Conservation (phyloP, 2,797 vertebrate species). For the Protosalanx chinensis region DNA sequence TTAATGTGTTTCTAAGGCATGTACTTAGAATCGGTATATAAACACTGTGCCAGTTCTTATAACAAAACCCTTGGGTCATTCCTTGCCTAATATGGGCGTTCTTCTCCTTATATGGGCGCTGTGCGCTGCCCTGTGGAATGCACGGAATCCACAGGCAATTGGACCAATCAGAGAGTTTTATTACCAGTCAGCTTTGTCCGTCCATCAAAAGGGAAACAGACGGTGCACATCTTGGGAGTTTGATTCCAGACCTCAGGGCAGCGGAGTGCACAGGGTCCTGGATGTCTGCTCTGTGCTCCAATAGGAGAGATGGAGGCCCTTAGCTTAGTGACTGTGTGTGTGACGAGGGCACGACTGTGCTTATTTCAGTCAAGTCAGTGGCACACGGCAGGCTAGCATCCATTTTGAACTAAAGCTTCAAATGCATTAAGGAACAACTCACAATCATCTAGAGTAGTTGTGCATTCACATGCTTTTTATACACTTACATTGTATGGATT, state of each 20-base stretch:
- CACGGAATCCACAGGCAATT: slow-evolving; percentile 59
- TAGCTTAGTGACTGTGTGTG: background rate
- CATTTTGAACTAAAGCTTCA: too few relatives aligned
- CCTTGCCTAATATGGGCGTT: slow-evolving; percentile 56
- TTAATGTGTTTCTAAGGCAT: slow-evolving; percentile 28
- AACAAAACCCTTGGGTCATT: slow-evolving; percentile 54
- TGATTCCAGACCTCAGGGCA: slow-evolving; percentile 36
- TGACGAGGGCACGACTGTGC: too few relatives aligned
- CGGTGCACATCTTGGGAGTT: slow-evolving; percentile 34
- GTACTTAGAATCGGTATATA: slow-evolving; percentile 42
- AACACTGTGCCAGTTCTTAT: slow-evolving; percentile 46
- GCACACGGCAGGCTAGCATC: too few relatives aligned
- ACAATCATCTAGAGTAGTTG: too few relatives aligned
- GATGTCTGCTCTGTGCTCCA: slow-evolving; percentile 1
- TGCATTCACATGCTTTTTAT: too few relatives aligned
- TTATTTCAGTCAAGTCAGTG: background rate
- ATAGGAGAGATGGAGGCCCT: background rate
- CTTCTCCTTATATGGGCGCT: slow-evolving; percentile 61
- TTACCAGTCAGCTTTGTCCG: slow-evolving; percentile 41
- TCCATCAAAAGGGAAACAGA: slow-evolving; percentile 19
- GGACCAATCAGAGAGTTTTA: slow-evolving; percentile 41
- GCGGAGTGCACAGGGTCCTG: too few relatives aligned
- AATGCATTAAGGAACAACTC: too few relatives aligned
- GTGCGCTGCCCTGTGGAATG: slow-evolving; percentile 55
- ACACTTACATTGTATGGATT: too few relatives aligned